These are phyloP conservation scores for Xanthorhoe designata DNA, from an alignment of 2,888 invertebrate genomes.

Conservation along the genomic window DNA sequence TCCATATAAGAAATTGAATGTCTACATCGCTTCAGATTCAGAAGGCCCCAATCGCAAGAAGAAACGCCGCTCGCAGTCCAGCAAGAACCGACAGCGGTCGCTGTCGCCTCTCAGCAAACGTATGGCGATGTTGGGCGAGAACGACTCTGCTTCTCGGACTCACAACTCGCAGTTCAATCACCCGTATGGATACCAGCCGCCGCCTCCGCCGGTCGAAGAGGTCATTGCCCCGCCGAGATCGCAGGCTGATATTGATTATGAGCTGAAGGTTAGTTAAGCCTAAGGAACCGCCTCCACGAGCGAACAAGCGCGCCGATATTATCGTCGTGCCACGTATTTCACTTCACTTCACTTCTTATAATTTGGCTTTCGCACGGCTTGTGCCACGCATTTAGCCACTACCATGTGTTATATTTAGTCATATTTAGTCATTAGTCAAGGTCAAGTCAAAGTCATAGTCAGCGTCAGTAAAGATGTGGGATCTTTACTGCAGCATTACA, in stretches of 20 bases:
- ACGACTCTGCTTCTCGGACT: conserved; percentile 72
- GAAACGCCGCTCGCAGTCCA: conserved; percentile 85
- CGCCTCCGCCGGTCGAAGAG: conserved; percentile 79
- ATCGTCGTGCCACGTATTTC: too few species aligned
- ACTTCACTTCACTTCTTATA: too few species aligned
- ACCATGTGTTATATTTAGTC: too few species aligned
- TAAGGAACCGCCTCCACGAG: too few species aligned
- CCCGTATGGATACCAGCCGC: conserved; percentile 87
- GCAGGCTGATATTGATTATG: conserved; percentile 87
- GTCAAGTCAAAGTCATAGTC: too few species aligned
- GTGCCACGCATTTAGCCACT: too few species aligned
- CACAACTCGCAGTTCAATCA: conserved; percentile 90
- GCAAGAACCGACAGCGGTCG: conserved; percentile 88
- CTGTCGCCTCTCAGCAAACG: conserved; percentile 93
- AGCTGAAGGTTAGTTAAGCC: conserved; percentile 84
- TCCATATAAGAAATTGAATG: conserved; percentile 22
- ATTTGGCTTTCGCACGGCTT: too few species aligned
- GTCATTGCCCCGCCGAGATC: conserved; percentile 66
- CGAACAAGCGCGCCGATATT: too few species aligned
- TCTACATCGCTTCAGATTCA: conserved; percentile 64
- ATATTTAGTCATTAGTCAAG: too few species aligned
- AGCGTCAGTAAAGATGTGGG: too few species aligned
- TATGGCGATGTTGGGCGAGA: conserved; percentile 90
- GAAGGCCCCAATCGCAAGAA: conserved; percentile 85
- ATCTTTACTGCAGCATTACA: too few species aligned